phyloP scores from a whole-genome alignment of 2,113 vertebrate genomes.

The Tyto alba region DNA sequence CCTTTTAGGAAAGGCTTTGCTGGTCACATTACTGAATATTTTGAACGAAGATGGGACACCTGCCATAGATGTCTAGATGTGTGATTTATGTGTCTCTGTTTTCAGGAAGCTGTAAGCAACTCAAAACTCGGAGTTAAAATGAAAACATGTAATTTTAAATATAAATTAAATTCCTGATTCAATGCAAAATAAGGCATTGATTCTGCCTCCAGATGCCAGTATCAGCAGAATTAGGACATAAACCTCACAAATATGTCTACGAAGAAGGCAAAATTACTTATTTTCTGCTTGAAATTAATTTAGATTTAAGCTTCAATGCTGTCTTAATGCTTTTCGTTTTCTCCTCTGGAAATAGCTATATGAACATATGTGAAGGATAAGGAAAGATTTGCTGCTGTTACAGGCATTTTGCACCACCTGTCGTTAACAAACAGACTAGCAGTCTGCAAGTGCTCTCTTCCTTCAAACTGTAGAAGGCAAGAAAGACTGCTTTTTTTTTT shows the following conservation, averaged over 20 bases:
- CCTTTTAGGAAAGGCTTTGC: neutral
- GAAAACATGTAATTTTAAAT: slow-evolving; percentile 5
- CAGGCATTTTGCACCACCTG: neutral
- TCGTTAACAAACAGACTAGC: neutral
- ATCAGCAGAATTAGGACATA: slow-evolving; percentile 1
- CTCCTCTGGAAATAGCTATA: neutral
- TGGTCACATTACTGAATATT: neutral
- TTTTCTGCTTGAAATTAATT: neutral
- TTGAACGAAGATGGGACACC: neutral
- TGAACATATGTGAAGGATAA: neutral
- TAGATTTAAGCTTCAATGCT: neutral
- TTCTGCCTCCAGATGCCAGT: neutral
- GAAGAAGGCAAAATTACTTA: neutral
- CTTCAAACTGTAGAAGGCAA: neutral
- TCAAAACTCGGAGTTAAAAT: neutral
- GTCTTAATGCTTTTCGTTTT: neutral
- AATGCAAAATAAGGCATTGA: neutral
- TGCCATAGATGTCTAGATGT: neutral
- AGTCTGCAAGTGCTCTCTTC: neutral
- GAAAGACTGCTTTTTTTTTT: neutral
- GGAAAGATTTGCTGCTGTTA: neutral
- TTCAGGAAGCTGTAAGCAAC: neutral
- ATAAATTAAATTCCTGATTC: neutral
- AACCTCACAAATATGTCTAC: neutral
- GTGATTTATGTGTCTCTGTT: neutral